Percentiles rank a stretch among this genome's conserved stretches.
These are phyloP conservation scores for Drosophila busckii DNA, from an alignment of 1,140 invertebrate species.

Conservation along the genomic window DNA sequence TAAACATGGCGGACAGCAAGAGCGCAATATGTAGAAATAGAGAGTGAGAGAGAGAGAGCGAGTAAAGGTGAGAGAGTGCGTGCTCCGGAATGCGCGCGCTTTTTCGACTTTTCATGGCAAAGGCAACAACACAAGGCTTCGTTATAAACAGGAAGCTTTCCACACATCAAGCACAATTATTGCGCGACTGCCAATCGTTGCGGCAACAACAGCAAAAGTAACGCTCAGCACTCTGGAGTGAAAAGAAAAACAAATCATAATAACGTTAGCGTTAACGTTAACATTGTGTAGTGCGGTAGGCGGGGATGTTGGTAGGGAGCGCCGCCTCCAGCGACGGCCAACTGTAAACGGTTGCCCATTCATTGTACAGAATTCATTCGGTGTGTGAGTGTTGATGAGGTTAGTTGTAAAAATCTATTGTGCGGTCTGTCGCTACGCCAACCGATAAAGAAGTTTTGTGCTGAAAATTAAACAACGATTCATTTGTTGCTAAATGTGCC, in stretches of 20 bases:
- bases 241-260: conserved; percentile 52
- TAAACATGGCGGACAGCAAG: conserved; percentile 58
- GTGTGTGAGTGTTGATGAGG: conserved; percentile 75
- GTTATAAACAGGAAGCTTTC: conserved; percentile 67
- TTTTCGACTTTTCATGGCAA: conserved; percentile 36
- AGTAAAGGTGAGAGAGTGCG: conserved; percentile 18
- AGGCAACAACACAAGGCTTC: conserved; percentile 5
- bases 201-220: conserved; percentile 53
- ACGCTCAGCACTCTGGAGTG: conserved; percentile 33
- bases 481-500: too few relatives aligned
- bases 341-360: conserved; percentile 33
- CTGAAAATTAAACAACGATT: conserved; percentile 15
- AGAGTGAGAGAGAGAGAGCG: neutral
- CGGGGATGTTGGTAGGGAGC: conserved; percentile 1
- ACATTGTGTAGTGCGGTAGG: neutral
- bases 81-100: conserved; percentile 69
- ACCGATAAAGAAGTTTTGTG: conserved; percentile 22
- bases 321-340: conserved; percentile 19
- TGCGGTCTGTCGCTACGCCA: conserved; percentile 19
- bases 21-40: conserved; percentile 9
- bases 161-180: conserved; percentile 61
- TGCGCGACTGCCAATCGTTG: conserved; percentile 65
- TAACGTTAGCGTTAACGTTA: conserved; percentile 25
- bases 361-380: conserved; percentile 66
- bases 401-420: conserved; percentile 54